These are phyloP conservation scores for Mylabris sibirica DNA, from an alignment of 2,888 invertebrate species.

Conservation along the genomic window DNA sequence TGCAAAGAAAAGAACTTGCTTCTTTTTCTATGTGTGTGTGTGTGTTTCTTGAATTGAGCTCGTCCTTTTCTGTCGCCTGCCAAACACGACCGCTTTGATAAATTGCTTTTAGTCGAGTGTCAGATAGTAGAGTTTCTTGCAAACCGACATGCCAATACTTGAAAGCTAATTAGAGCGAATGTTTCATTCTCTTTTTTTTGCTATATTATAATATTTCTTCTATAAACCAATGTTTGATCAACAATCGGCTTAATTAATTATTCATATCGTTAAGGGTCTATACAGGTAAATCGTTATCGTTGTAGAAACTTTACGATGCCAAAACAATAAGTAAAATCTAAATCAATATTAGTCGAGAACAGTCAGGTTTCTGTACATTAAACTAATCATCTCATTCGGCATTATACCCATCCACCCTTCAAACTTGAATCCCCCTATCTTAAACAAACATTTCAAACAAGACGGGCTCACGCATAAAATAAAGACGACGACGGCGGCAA, in stretches of 20 bases:
- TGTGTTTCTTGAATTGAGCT: slow-evolving; percentile 41
- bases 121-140: slow-evolving; percentile 19
- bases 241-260: slow-evolving; percentile 31
- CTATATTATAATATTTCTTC: not conserved
- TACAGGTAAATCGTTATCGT: slow-evolving; percentile 47
- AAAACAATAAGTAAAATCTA: slow-evolving; percentile 56
- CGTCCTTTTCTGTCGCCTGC: slow-evolving; percentile 52
- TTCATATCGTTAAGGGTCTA: slow-evolving; percentile 31
- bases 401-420: slow-evolving; percentile 51
- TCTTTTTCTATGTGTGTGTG: not conserved
- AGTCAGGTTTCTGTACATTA: slow-evolving; percentile 53
- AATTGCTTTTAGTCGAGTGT: slow-evolving; percentile 52
- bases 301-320: slow-evolving; percentile 43
- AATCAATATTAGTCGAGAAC: slow-evolving; percentile 56
- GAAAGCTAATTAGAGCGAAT: slow-evolving; percentile 20
- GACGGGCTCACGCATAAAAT: slow-evolving; percentile 48
- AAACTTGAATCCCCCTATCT: slow-evolving; percentile 49
- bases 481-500: slow-evolving; percentile 40
- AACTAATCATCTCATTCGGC: slow-evolving; percentile 56
- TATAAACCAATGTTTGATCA: slow-evolving; percentile 15
- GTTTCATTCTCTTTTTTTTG: not conserved
- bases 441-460: slow-evolving; percentile 53
- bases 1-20: slow-evolving; percentile 55
- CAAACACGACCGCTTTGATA: slow-evolving; percentile 51
- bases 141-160: slow-evolving; percentile 29